Conservation (phyloP, 2,797 vertebrate species). For the Chiloscyllium punctatum region DNA sequence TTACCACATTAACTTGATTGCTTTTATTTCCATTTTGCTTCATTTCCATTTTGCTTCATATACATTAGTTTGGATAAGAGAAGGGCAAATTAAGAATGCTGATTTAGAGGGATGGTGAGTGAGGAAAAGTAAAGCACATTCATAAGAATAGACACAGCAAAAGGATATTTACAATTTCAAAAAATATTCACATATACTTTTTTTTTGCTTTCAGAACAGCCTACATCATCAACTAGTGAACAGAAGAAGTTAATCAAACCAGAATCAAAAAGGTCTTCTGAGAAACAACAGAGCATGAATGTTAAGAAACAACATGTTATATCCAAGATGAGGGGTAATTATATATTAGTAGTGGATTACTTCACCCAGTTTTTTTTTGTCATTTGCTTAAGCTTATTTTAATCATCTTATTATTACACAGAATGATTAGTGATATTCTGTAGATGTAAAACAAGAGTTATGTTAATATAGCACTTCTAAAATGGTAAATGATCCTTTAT, state of each 20-base stretch:
- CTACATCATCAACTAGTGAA: not conserved
- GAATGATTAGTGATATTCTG: not conserved
- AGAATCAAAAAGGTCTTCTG: slow-evolving; percentile 3
- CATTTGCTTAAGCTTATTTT: not conserved
- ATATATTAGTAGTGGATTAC: not conserved
- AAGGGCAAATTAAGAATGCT: not conserved
- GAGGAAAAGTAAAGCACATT: not conserved
- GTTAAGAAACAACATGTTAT: not conserved
- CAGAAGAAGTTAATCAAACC: not conserved
- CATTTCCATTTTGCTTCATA: no score
- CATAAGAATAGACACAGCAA: not conserved
- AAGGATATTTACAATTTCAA: not conserved
- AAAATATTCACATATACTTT: not conserved
- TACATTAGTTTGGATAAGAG: no score
- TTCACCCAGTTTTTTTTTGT: not conserved
- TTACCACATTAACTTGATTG: no score
- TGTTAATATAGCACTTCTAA: not conserved
- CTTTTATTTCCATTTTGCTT: no score
- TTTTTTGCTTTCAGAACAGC: not conserved
- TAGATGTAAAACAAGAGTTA: not conserved
- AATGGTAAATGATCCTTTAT: no score
- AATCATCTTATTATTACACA: not conserved
- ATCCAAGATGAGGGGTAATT: slow-evolving; percentile 4
- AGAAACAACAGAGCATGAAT: not conserved
- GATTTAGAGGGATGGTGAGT: not conserved